These are phyloP conservation scores for Dipodomys spectabilis DNA, from an alignment of 2,113 vertebrate genomes.

Conservation along the genomic window DNA sequence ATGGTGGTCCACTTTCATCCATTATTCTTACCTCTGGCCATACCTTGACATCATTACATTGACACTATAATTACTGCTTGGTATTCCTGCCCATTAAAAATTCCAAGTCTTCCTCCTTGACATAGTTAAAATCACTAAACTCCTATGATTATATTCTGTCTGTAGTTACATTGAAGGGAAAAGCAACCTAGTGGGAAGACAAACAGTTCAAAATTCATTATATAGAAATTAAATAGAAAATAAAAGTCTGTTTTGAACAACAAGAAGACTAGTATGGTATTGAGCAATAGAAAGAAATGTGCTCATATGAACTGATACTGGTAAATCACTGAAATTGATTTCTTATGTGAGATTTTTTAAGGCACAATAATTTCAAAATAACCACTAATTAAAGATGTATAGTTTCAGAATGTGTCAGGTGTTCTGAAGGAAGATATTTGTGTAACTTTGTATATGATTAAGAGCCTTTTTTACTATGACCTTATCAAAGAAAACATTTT, in stretches of 20 bases:
- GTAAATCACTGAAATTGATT: background rate
- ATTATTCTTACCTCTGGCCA: background rate
- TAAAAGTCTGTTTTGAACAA: background rate
- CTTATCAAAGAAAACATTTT: background rate
- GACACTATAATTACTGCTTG: background rate
- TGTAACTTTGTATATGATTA: background rate
- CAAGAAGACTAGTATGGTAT: background rate
- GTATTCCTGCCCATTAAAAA: background rate
- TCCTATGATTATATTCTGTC: background rate
- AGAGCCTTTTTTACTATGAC: background rate
- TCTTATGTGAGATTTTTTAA: background rate
- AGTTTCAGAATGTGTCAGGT: background rate
- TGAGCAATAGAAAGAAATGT: background rate
- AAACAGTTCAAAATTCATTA: background rate
- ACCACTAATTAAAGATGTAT: background rate
- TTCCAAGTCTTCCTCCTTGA: background rate
- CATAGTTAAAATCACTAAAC: background rate
- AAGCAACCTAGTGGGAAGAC: background rate
- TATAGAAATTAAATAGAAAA: background rate
- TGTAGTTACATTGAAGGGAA: background rate
- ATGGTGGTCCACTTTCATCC: background rate
- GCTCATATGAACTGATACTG: background rate
- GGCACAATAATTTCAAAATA: background rate
- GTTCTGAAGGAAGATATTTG: too few relatives aligned
- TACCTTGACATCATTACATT: rapidly evolving